Base-by-base conservation (phyloP, 2,888 invertebrate species). In the Spodoptera littoralis region DNA sequence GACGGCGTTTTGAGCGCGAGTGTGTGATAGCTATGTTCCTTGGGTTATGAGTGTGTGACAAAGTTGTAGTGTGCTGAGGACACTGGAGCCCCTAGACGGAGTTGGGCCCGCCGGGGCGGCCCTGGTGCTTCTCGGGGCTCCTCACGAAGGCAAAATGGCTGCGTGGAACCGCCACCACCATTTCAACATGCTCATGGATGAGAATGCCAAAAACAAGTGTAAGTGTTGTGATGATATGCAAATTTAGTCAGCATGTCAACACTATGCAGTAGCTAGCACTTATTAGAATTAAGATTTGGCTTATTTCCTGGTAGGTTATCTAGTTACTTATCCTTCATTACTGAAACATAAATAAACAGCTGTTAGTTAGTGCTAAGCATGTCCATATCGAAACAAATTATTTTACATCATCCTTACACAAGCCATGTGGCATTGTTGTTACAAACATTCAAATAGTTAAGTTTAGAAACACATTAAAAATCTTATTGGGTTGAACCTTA, bases 131-230 rank as follows among this genome's bases (percentile, higher is more conserved):
- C 95, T 94, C 90, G 95, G 95, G 95, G 94, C 95, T 94, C 94
- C 95, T 86, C 94, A 94, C 94, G 93, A 93, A 93, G 95, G 95
- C 95, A 95, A 95, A 93, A 96, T 96, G 96, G 96, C 96, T 88
- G 95, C 95, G 95, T 96, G 96, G 96, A 96, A 96, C 90, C 96
- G 96, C 93, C 96, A 96, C 95, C 96, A 96, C 92, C 96, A 96
- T 92, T 95, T 96, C 92, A 94, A 91, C 89, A 95, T 96, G 96
- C 96, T 96, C 88, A 96, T 96, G 96, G 96, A 96, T 81, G 95
- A 95, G 90, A 96, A 96, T 94, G 95, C 95, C 89, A 96, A 96
- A 94, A 95, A 95, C 85, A 96, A 96, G 95, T 93, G 96, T 96
- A 90, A 96, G 96, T 95, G 81, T 57, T 43, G 41, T 52, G 18